Evolutionary conservation across 2,888 invertebrate species (phyloP).

Genomic region (Oscheius sp.): DNA sequence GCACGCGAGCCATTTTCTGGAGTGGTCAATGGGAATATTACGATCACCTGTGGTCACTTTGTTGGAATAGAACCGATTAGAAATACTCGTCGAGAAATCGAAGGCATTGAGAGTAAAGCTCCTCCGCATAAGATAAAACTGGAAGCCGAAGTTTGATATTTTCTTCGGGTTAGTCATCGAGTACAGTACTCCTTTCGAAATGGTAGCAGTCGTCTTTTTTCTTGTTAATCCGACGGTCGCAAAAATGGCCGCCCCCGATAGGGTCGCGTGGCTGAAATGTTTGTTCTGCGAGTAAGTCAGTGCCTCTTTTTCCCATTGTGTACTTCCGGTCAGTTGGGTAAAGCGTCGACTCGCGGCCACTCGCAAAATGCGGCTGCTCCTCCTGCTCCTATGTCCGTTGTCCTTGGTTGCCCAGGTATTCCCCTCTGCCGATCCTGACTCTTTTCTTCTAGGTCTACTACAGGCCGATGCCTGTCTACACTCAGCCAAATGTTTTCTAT

Average conservation of each 20-base stretch:
- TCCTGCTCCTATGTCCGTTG: conserved; percentile 23
- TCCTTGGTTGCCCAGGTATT: conserved; percentile 22
- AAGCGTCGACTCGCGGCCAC: conserved; percentile 32
- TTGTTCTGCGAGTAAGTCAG: conserved; percentile 34
- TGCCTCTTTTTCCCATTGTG: conserved; percentile 34
- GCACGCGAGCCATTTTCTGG: conserved; percentile 19
- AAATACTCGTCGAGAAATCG: too few species aligned
- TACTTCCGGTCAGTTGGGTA: conserved; percentile 37
- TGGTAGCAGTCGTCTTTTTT: too few species aligned
- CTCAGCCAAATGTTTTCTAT: conserved; percentile 60
- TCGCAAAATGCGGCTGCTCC: conserved; percentile 36
- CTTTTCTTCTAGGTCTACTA: conserved; percentile 35
- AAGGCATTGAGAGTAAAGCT: too few species aligned
- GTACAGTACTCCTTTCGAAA: too few species aligned
- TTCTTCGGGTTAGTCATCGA: too few species aligned
- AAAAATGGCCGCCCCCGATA: neutral
- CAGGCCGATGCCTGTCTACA: conserved; percentile 27
- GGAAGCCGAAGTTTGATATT: too few species aligned
- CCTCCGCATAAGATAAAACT: too few species aligned
- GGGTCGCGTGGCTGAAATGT: conserved; percentile 29
- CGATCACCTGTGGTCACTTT: too few species aligned
- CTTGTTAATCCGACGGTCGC: too few species aligned
- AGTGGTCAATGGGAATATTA: neutral
- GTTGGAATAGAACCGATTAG: too few species aligned
- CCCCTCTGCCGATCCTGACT: neutral